Evolutionary conservation across 2,797 vertebrate genomes (phyloP).

Genomic region (Jordanella pulchra): DNA sequence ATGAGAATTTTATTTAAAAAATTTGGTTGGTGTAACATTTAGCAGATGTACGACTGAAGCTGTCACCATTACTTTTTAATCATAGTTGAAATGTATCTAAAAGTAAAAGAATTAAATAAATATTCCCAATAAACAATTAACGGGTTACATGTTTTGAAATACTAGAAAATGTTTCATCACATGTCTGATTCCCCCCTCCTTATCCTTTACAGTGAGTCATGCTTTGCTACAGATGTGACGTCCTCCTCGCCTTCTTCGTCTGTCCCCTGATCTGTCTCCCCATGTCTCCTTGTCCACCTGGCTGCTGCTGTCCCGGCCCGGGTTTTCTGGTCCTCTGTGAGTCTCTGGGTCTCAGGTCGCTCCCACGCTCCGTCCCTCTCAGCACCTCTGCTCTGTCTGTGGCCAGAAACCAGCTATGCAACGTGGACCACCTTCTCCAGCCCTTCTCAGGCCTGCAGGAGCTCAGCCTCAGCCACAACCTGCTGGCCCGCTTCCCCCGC

Average conservation of each 20-base stretch:
- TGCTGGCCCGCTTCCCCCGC: constrained; percentile 76
- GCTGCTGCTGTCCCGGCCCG: constrained; percentile 78
- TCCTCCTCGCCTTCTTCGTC: constrained; percentile 71
- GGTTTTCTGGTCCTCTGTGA: constrained; percentile 80
- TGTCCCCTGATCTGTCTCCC: constrained; percentile 53
- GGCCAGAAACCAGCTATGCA: constrained; percentile 81
- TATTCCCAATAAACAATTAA: not conserved
- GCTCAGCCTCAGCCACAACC: constrained; percentile 82
- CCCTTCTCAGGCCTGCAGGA: constrained; percentile 77
- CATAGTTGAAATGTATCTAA: too few relatives aligned
- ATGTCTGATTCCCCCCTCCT: constrained; percentile 17
- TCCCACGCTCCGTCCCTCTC: constrained; percentile 78
- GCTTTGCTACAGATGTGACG: constrained; percentile 64
- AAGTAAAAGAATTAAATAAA: too few relatives aligned
- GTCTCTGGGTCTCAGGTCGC: constrained; percentile 77
- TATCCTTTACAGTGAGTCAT: constrained; percentile 76
- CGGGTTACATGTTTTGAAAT: not conserved
- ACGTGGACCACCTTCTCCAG: constrained; percentile 78
- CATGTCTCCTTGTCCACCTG: constrained; percentile 70
- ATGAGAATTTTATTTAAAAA: too few relatives aligned
- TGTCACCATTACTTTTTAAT: too few relatives aligned
- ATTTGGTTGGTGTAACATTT: too few relatives aligned
- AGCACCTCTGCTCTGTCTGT: constrained; percentile 76
- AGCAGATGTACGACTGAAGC: too few relatives aligned
- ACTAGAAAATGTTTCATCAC: not conserved